Evolutionary conservation across 2,797 vertebrate species (phyloP).

Genomic region (Podarcis lilfordi): DNA sequence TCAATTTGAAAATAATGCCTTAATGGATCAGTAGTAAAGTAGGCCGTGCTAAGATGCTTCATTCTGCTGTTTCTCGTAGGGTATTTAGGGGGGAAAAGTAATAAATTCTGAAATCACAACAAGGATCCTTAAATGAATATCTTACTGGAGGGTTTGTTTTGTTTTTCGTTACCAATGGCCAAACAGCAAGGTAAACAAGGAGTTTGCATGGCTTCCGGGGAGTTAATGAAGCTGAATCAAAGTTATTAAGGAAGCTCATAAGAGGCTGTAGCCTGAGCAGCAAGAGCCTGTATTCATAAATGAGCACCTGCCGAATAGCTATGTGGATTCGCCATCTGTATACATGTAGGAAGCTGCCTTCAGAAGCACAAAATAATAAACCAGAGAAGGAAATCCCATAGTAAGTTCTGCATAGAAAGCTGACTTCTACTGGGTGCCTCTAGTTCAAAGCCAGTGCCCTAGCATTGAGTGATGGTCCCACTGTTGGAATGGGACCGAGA

Average conservation of each 20-base stretch:
- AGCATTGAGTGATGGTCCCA: too few species aligned
- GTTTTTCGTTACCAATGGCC: neutral
- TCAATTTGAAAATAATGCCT: neutral
- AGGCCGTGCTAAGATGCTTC: neutral
- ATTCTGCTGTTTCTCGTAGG: neutral
- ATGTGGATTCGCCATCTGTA: neutral
- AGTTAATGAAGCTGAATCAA: neutral
- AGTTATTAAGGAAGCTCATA: neutral
- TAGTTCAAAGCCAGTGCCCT: neutral
- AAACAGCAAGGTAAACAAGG: neutral
- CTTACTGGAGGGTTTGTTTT: neutral
- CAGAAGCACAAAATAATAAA: neutral
- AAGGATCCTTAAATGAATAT: neutral
- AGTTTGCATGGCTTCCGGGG: neutral
- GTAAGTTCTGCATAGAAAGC: neutral
- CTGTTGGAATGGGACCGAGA: too few species aligned
- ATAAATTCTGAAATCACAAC: neutral
- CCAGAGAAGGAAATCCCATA: too few species aligned
- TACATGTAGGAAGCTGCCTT: neutral
- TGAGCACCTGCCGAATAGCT: neutral
- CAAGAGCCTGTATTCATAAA: neutral
- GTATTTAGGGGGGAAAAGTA: neutral
- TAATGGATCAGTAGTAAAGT: neutral
- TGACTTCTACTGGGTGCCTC: neutral
- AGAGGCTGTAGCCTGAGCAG: neutral